phyloP scores from a whole-genome alignment of 2,888 invertebrate genomes.

The Orthosia incerta region DNA sequence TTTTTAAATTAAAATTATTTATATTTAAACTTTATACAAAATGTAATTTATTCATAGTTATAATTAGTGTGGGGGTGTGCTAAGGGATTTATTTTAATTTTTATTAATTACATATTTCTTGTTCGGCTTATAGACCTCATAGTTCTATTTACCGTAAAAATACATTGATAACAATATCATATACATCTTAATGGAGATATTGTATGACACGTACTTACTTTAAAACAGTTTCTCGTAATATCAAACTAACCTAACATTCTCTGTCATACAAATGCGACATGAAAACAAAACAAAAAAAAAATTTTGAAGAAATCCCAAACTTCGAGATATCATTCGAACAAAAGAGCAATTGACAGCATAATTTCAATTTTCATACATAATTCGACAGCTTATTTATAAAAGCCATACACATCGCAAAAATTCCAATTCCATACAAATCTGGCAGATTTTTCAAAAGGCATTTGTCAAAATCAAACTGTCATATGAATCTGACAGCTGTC shows the following conservation, averaged over 20 bases:
- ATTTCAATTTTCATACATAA: conserved; percentile 29
- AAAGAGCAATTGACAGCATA: conserved; percentile 26
- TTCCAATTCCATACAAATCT: conserved; percentile 5
- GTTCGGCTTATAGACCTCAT: conserved; percentile 49
- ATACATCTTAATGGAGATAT: conserved; percentile 30
- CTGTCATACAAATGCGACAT: conserved; percentile 27
- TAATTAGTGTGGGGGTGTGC: conserved; percentile 18
- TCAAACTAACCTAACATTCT: conserved; percentile 38
- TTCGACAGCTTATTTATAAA: conserved; percentile 24
- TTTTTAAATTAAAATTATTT: conserved; percentile 12
- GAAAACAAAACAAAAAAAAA: background rate
- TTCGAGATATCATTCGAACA: conserved; percentile 28
- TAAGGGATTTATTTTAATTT: conserved; percentile 12
- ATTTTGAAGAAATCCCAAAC: conserved; percentile 19
- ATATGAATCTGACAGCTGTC: conserved; percentile 29
- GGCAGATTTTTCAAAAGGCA: conserved; percentile 9
- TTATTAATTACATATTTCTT: conserved; percentile 1
- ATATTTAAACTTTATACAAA: conserved; percentile 52
- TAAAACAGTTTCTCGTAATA: conserved; percentile 34
- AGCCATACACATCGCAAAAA: conserved; percentile 11
- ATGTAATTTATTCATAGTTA: conserved; percentile 37
- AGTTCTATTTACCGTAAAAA: conserved; percentile 50
- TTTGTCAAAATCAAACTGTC: conserved; percentile 28
- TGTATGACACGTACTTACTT: conserved; percentile 39
- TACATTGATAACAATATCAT: conserved; percentile 49